Conservation (phyloP, 2,797 vertebrate genomes). For the Darevskia mixta region DNA sequence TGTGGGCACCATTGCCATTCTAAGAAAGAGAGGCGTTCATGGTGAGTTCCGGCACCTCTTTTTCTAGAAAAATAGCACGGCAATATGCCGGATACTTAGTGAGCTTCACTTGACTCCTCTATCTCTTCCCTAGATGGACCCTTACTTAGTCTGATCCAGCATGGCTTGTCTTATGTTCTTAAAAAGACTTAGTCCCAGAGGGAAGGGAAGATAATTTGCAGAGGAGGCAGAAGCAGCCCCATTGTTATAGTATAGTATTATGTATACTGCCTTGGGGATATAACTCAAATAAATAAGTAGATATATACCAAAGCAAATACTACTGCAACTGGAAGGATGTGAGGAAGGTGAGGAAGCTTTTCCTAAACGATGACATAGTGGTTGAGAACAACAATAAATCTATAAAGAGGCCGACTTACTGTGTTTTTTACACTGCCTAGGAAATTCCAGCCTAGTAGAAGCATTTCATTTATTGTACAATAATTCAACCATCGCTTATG, state of each 20-base stretch:
- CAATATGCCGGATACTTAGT: not conserved
- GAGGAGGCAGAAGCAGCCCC: not conserved
- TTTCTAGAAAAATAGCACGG: no score
- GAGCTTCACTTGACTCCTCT: not conserved
- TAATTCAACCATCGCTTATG: conserved; percentile 10
- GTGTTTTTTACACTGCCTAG: not conserved
- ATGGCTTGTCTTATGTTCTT: not conserved
- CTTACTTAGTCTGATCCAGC: no score
- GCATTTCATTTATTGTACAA: not conserved
- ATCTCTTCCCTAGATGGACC: not conserved
- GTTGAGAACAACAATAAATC: conserved; percentile 3
- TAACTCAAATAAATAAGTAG: not conserved
- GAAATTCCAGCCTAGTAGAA: not conserved
- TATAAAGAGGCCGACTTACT: not conserved
- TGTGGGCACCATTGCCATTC: no score
- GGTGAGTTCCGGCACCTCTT: no score
- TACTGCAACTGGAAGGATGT: not conserved
- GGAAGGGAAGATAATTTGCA: not conserved
- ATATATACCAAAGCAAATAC: not conserved
- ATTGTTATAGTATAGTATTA: not conserved
- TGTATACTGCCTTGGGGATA: not conserved
- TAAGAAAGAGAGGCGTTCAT: no score
- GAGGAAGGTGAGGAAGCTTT: not conserved
- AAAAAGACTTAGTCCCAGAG: not conserved
- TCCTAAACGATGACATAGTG: not conserved